A percentile compares a stretch with the other conserved stretches of the same genome.
Evolutionary conservation across 1,140 invertebrate genomes (phyloP).

Genomic region (Laupala kohalensis): DNA sequence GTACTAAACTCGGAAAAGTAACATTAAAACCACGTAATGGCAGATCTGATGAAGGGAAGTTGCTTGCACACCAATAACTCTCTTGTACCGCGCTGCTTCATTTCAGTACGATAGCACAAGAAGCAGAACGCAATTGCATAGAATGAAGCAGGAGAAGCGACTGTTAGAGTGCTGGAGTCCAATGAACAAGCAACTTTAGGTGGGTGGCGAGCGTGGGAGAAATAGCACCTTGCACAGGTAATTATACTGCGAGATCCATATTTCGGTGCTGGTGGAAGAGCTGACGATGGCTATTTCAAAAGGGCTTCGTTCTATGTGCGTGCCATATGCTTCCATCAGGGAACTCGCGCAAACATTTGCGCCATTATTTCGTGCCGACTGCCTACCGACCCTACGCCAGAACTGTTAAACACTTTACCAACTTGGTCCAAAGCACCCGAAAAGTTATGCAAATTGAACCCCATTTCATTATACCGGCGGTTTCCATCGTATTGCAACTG

Average conservation of each 20-base stretch:
- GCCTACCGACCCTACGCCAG: too few relatives aligned
- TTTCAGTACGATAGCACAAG: too few relatives aligned
- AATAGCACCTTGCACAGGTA: not conserved
- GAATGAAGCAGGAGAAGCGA: not conserved
- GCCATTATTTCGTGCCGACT: not conserved
- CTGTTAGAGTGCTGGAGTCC: not conserved
- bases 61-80: too few relatives aligned
- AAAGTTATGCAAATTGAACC: not conserved
- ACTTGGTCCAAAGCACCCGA: not conserved
- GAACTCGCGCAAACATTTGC: not conserved
- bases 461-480: not conserved
- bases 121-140: not conserved
- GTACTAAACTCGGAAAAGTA: too few relatives aligned
- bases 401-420: not conserved
- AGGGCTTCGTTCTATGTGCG: not conserved
- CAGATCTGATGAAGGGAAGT: too few relatives aligned
- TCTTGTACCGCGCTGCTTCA: too few relatives aligned
- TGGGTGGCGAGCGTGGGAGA: not conserved
- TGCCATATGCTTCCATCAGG: not conserved
- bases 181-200: too few relatives aligned
- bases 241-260: not conserved
- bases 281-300: not conserved
- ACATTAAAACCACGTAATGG: too few relatives aligned
- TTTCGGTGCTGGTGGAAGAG: not conserved
- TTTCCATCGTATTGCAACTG: not conserved